phyloP scores from a whole-genome alignment of 2,797 vertebrate species.

The Tenualosa ilisha region DNA sequence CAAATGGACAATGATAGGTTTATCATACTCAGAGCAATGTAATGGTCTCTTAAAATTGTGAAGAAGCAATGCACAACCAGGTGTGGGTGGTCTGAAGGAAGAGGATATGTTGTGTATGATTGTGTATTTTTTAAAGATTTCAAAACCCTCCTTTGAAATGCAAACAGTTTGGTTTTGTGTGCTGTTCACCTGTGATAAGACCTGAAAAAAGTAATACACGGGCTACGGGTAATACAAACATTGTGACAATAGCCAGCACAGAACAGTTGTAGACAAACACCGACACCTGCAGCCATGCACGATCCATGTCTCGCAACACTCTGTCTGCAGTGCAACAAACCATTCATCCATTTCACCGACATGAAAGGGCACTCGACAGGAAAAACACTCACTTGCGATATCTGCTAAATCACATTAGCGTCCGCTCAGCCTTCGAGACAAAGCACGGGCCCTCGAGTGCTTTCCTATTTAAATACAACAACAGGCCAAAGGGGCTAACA shows the following conservation, averaged over 20 bases:
- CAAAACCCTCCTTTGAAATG: too few relatives aligned
- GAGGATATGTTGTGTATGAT: too few relatives aligned
- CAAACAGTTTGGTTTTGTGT: background rate
- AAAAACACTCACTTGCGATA: conserved; percentile 52
- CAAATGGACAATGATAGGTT: too few relatives aligned
- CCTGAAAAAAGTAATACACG: background rate
- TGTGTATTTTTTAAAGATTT: too few relatives aligned
- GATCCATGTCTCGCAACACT: background rate
- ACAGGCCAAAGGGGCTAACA: conserved; percentile 62
- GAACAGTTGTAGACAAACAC: background rate
- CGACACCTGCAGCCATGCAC: background rate
- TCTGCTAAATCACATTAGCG: conserved; percentile 61
- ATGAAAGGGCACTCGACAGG: conserved; percentile 41
- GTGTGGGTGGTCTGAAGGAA: too few relatives aligned
- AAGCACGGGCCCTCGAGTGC: conserved; percentile 69
- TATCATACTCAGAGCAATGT: too few relatives aligned
- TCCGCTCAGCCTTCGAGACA: conserved; percentile 49
- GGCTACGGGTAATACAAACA: background rate
- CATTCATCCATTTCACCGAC: conserved; percentile 24
- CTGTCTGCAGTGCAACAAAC: background rate
- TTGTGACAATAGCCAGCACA: background rate
- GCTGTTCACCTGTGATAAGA: background rate
- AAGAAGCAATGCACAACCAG: too few relatives aligned
- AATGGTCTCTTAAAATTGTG: too few relatives aligned
- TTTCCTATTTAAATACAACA: conserved; percentile 71